These are phyloP conservation scores for Sus cebifrons DNA, from an alignment of 2,797 vertebrate species.

Conservation along the genomic window DNA sequence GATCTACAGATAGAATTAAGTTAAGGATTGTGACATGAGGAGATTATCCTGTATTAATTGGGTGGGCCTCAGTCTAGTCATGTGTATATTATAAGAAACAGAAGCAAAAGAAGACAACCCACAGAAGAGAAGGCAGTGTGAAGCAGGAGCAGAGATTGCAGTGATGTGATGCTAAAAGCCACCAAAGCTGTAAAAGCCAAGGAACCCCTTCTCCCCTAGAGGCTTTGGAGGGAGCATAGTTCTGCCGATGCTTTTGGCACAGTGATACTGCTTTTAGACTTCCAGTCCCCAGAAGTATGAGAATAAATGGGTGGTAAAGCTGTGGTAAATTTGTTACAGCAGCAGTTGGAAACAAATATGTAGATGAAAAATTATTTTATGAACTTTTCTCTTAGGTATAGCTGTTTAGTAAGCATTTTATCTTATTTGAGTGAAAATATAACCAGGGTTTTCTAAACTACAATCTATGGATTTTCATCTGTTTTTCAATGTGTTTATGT, in stretches of 20 bases:
- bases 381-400: conserved; percentile 40
- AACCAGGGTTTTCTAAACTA: conserved; percentile 64
- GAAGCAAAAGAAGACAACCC: neutral
- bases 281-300: neutral
- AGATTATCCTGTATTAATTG: neutral
- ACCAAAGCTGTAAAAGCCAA: neutral
- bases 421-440: conserved; percentile 38
- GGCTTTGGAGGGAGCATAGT: neutral
- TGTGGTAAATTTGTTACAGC: neutral
- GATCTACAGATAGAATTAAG: neutral
- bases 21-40: neutral
- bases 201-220: neutral
- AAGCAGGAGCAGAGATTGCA: neutral
- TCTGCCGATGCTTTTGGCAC: neutral
- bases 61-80: neutral
- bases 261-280: neutral
- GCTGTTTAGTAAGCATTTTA: conserved; percentile 69
- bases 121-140: neutral
- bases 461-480: conserved; percentile 65
- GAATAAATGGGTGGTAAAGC: neutral
- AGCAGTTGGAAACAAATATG: neutral
- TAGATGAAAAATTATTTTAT: conserved; percentile 54
- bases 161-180: too few relatives aligned
- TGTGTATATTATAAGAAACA: neutral
- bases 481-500: conserved; percentile 69